phyloP scores from a whole-genome alignment of 64 coral and sea anemone genomes.

The Montipora capricornis region DNA sequence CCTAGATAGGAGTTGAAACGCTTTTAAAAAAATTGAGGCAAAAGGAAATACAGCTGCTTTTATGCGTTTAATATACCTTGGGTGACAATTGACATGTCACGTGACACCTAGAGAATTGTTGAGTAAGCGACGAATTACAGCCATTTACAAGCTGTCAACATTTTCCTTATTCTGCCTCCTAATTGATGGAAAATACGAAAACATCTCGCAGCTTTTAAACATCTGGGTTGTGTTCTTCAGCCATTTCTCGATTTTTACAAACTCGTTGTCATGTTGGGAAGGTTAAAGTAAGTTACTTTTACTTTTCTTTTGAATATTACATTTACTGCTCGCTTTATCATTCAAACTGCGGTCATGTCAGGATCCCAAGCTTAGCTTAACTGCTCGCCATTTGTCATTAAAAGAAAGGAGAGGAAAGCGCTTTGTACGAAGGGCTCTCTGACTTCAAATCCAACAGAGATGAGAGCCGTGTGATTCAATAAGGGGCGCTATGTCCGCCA shows the following conservation, averaged over 20 bases:
- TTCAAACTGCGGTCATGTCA: background rate
- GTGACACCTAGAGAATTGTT: background rate
- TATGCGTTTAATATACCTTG: background rate
- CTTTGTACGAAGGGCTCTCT: too few relatives aligned
- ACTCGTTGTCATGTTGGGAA: slow-evolving; percentile 26
- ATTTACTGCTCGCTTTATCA: background rate
- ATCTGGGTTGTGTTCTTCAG: background rate
- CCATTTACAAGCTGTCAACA: slow-evolving; percentile 39
- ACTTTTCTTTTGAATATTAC: too few relatives aligned
- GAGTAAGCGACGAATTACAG: slow-evolving; percentile 44
- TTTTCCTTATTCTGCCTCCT: background rate
- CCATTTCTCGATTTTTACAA: background rate
- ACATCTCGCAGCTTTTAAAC: background rate
- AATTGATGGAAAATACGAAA: background rate
- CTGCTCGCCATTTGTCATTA: background rate
- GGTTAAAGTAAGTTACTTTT: slow-evolving; percentile 41
- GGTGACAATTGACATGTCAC: slow-evolving; percentile 30
- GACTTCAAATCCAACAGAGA: too few relatives aligned
- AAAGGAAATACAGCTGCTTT: background rate
- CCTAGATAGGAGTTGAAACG: too few relatives aligned
- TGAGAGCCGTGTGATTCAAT: too few relatives aligned
- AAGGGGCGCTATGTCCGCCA: too few relatives aligned
- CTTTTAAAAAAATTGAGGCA: background rate
- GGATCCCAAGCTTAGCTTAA: background rate
- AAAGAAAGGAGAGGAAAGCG: too few relatives aligned